Conservation (phyloP, 2,797 vertebrate genomes). For the Spizella passerina region DNA sequence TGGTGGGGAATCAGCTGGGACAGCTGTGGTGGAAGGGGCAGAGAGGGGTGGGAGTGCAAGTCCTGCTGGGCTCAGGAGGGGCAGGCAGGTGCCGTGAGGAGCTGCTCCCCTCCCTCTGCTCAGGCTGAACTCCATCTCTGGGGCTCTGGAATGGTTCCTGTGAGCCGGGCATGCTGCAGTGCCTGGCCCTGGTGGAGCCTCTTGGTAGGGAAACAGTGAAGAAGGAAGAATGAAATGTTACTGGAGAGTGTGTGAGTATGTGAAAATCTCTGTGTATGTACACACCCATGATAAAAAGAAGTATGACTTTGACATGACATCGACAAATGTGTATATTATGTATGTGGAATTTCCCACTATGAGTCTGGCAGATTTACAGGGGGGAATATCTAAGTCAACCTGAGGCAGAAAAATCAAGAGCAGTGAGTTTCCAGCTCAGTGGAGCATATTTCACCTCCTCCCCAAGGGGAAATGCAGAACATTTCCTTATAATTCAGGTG, state of each 20-base stretch:
- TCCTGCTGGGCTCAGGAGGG: background rate
- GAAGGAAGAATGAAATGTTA: background rate
- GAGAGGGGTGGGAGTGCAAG: background rate
- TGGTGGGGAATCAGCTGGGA: background rate
- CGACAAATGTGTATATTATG: background rate
- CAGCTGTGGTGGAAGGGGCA: background rate
- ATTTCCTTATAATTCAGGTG: constrained; percentile 36
- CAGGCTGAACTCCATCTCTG: rapidly evolving
- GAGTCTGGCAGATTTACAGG: background rate
- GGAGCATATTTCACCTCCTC: constrained; percentile 1
- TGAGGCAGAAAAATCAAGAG: constrained; percentile 13
- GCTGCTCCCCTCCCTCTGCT: background rate
- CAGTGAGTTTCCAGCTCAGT: background rate
- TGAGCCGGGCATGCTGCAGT: background rate
- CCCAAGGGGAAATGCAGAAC: constrained; percentile 27
- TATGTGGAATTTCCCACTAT: background rate
- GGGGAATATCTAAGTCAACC: background rate
- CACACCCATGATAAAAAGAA: rapidly evolving
- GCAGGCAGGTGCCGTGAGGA: background rate
- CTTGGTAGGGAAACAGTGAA: background rate
- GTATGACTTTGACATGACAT: background rate
- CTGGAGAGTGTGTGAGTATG: background rate
- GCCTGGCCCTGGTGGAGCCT: background rate
- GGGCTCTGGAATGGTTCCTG: background rate
- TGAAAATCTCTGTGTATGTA: background rate